Conservation (phyloP, 23 tunicate species). For the Corella eumyota region DNA sequence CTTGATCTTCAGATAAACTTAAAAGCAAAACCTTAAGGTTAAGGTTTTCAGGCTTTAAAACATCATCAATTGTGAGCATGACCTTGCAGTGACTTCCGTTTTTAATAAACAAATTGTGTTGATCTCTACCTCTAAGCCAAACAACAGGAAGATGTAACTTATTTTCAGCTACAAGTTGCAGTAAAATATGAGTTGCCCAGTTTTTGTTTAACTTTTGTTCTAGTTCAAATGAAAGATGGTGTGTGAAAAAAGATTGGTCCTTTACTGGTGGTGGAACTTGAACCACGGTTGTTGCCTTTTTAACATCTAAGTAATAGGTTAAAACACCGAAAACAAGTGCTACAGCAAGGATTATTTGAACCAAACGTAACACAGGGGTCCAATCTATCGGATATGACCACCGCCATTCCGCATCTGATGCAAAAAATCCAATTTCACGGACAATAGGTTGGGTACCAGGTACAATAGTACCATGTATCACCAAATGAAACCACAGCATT, state of each 20-base stretch:
- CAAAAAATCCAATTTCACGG: conserved; percentile 56
- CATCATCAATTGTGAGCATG: too few species aligned
- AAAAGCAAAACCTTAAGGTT: too few species aligned
- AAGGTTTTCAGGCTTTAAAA: too few species aligned
- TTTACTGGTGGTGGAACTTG: conserved; percentile 4
- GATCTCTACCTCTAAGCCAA: conserved; percentile 43
- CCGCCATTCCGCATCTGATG: conserved; percentile 32
- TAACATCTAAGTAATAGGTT: conserved; percentile 11
- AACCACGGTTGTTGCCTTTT: neutral
- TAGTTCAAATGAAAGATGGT: conserved; percentile 8
- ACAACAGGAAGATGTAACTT: conserved; percentile 10
- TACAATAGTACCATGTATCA: conserved; percentile 23
- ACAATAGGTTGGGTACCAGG: conserved; percentile 13
- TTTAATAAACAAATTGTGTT: too few species aligned
- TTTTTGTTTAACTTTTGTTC: neutral
- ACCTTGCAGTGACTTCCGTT: too few species aligned
- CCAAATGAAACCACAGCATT: conserved; percentile 56
- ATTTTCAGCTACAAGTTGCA: conserved; percentile 4
- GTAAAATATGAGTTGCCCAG: conserved; percentile 12
- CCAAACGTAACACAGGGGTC: conserved; percentile 18
- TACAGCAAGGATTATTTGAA: neutral
- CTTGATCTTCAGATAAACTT: too few species aligned
- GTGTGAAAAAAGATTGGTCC: neutral
- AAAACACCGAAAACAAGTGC: neutral
- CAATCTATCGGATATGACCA: conserved; percentile 30